A percentile compares a stretch with the other conserved stretches of the same genome.
These are phyloP conservation scores for Lacanobia wlatinum DNA, from an alignment of 2,888 invertebrate genomes.

Conservation along the genomic window DNA sequence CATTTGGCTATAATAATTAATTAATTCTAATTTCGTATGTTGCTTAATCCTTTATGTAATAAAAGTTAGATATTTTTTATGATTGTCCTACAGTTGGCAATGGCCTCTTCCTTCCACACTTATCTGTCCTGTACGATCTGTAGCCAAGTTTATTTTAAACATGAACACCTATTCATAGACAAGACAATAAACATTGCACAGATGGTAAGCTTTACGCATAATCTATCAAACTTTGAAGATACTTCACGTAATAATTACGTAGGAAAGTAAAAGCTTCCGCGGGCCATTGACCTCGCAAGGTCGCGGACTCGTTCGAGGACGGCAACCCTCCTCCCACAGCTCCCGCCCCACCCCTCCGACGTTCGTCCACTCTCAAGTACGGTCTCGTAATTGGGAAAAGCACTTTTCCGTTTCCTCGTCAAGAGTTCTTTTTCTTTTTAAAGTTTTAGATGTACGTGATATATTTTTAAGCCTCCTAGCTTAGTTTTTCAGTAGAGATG, in stretches of 20 bases:
- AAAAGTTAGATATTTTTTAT: too few relatives aligned
- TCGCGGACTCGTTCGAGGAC: constrained; percentile 67
- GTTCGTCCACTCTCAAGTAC: constrained; percentile 59
- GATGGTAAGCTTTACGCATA: constrained; percentile 20
- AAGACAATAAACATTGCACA: constrained; percentile 35
- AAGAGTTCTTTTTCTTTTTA: constrained; percentile 43
- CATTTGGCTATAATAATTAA: neutral
- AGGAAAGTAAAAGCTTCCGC: constrained; percentile 72
- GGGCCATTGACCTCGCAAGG: constrained; percentile 71
- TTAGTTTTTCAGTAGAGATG: neutral
- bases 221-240: constrained; percentile 26
- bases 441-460: constrained; percentile 40
- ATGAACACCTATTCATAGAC: neutral
- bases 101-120: neutral
- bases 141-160: neutral
- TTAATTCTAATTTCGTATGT: constrained; percentile 10
- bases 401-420: constrained; percentile 61
- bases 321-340: constrained; percentile 32
- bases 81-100: neutral
- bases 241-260: constrained; percentile 55
- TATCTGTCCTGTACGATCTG: neutral
- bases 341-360: constrained; percentile 3
- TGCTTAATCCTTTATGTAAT: neutral
- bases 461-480: constrained; percentile 10
- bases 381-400: constrained; percentile 66